Conservation (phyloP, 2,888 invertebrate genomes). For the Eulithis testata region DNA sequence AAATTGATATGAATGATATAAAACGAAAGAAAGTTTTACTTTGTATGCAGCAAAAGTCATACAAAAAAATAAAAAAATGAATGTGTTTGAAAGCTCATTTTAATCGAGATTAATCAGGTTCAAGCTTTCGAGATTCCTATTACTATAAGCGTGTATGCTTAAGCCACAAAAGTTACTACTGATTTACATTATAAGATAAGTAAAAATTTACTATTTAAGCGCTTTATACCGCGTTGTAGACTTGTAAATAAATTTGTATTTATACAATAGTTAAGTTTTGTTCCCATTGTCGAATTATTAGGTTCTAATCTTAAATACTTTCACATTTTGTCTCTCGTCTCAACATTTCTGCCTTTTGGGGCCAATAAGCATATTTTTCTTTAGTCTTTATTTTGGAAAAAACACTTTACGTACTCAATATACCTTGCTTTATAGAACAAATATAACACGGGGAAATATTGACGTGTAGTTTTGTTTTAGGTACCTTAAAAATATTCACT, state of each 20-base stretch:
- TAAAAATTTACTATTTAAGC: slow-evolving; percentile 33
- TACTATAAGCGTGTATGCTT: slow-evolving; percentile 55
- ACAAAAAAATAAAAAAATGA: neutral
- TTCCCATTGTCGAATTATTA: slow-evolving; percentile 15
- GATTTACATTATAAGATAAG: slow-evolving; percentile 48
- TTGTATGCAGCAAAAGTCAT: neutral
- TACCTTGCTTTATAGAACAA: neutral
- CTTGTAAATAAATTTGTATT: slow-evolving; percentile 28
- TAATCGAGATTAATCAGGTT: slow-evolving; percentile 41
- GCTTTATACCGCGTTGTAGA: slow-evolving; percentile 33
- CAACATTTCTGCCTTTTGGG: slow-evolving; percentile 6
- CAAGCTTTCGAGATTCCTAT: slow-evolving; percentile 65
- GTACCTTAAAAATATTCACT: too few species aligned
- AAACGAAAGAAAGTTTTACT: slow-evolving; percentile 2
- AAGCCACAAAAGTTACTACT: slow-evolving; percentile 59
- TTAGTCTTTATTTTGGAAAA: neutral
- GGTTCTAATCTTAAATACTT: slow-evolving; percentile 1
- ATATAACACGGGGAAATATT: too few species aligned
- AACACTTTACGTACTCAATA: neutral
- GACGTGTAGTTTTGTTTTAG: too few species aligned
- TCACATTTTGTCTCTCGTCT: neutral
- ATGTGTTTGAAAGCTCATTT: slow-evolving; percentile 19
- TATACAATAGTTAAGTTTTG: slow-evolving; percentile 17
- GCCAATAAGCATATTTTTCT: slow-evolving; percentile 10
- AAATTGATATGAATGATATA: slow-evolving; percentile 7